Base-by-base conservation (phyloP, 1,140 invertebrate species). In the Doryteuthis pealeii region DNA sequence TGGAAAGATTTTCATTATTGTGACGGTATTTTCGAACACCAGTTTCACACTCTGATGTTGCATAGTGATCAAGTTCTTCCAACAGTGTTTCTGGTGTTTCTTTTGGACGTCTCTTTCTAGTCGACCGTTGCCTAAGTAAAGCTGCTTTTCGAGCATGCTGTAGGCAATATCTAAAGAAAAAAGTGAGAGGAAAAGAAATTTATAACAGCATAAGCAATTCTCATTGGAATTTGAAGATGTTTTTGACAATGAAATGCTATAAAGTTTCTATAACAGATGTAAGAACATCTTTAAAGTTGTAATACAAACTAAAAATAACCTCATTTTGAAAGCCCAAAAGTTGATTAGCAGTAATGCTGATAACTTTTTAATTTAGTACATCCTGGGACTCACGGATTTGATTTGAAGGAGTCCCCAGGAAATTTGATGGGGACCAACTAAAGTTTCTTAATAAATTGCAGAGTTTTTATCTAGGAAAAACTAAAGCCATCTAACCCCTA, bases 61-160 rank as follows among this genome's bases (percentile, higher is more conserved):
- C 84, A 71, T 83, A 85, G 43, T 85, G 81, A 70, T 88, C 87
- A 12, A 90, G 78, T 8, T 86, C 84, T 74, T 83, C 84, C 10
- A 90, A 72, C 30, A 93, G 78, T 45, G 88, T 90, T 84, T 93
- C 91, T 28, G 91, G 89, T 22, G 90, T 91, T 78, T 91, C 89
- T 72, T 79, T 90, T 32, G 91, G 89, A 73, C 89, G 88, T 80
- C 89, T 88, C 77, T 90, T 90, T 0, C 89, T 84, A 28, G 88
- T 88, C 18, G 90, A 89, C 72, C 90, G 90, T 76, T 91, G 90
- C 74, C 90, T 87, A 26, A 89, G 82, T 54, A 92, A 82, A 78
- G 91, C 90, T 5, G 90, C 87, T 85, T 90, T 91, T 74, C 91
- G 89, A 8, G 90, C 87, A 87, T 93, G 92, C 71, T 92, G 91